A percentile compares a stretch with the other conserved stretches of the same genome.
Evolutionary conservation across 2,797 vertebrate genomes (phyloP).

Genomic region (Diplodus puntazzo): DNA sequence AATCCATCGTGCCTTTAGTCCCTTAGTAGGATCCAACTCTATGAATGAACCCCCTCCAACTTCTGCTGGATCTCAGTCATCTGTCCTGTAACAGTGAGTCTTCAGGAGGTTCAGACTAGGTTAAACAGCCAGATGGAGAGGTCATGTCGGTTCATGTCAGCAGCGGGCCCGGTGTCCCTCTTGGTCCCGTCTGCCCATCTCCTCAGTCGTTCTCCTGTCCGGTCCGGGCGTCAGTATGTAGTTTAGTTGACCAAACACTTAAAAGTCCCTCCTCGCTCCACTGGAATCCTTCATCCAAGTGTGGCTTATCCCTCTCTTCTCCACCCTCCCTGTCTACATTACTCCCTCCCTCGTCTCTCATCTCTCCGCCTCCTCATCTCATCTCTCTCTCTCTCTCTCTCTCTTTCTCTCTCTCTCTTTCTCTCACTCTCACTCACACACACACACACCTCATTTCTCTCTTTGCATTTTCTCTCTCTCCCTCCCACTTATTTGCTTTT

Average conservation of each 20-base stretch:
- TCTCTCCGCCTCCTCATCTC: slow-evolving; percentile 76
- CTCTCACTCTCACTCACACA: slow-evolving; percentile 3
- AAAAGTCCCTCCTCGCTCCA: slow-evolving; percentile 63
- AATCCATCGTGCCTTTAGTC: slow-evolving; percentile 66
- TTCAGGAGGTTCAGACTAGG: slow-evolving; percentile 34
- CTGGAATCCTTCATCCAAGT: slow-evolving; percentile 74
- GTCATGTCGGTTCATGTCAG: slow-evolving; percentile 44
- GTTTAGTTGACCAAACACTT: slow-evolving; percentile 53
- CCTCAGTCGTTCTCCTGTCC: slow-evolving; percentile 19
- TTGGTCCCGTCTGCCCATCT: slow-evolving; percentile 44
- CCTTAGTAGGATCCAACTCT: slow-evolving; percentile 17
- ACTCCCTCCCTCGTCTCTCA: slow-evolving; percentile 69
- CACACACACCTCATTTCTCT: slow-evolving; percentile 44
- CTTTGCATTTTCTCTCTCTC: slow-evolving; percentile 32
- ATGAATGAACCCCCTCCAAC: slow-evolving; percentile 46
- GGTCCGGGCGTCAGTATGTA: slow-evolving; percentile 15
- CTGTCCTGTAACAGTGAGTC: slow-evolving; percentile 2
- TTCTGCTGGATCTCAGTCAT: slow-evolving; percentile 57
- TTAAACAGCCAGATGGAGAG: slow-evolving; percentile 48
- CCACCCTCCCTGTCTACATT: slow-evolving; percentile 64
- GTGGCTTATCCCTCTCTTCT: slow-evolving; percentile 66
- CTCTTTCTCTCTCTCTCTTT: slow-evolving; percentile 24
- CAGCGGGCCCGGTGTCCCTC: slow-evolving; percentile 22
- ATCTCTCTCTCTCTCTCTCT: slow-evolving; percentile 39
- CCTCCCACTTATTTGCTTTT: slow-evolving; percentile 49